A percentile compares a stretch with the other conserved stretches of the same genome.
Evolutionary conservation across 2,113 vertebrate genomes (phyloP).

Genomic region (Lichenostomus cassidix): DNA sequence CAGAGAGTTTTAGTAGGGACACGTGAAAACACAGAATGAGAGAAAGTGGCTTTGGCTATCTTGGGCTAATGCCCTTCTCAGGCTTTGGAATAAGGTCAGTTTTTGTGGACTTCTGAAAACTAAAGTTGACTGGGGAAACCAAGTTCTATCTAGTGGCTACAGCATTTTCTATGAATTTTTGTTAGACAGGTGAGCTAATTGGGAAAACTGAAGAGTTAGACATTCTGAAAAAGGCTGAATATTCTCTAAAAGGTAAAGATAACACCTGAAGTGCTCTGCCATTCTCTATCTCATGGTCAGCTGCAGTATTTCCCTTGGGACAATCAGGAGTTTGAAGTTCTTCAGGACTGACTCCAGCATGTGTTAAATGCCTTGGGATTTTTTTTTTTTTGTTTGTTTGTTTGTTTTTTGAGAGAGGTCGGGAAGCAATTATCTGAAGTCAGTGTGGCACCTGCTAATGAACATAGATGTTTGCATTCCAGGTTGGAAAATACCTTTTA

Average conservation of each 20-base stretch:
- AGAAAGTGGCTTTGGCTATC: not conserved
- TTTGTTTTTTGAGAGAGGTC: not conserved
- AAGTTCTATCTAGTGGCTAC: not conserved
- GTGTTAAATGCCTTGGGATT: not conserved
- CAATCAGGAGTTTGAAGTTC: not conserved
- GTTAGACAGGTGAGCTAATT: not conserved
- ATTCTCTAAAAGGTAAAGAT: not conserved
- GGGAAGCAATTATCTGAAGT: not conserved
- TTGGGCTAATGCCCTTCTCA: not conserved
- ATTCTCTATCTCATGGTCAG: not conserved
- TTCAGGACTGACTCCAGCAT: not conserved
- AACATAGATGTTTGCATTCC: not conserved
- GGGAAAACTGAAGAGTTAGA: not conserved
- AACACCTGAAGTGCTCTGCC: not conserved
- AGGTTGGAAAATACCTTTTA: not conserved
- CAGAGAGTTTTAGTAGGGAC: not conserved
- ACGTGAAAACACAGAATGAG: not conserved
- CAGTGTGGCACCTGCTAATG: not conserved
- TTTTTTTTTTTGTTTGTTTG: too few species aligned
- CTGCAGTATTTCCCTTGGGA: not conserved
- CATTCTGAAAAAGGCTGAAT: not conserved
- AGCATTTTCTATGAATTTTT: not conserved
- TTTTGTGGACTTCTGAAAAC: not conserved
- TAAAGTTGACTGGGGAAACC: not conserved
- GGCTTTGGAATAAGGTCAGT: not conserved